Evolutionary conservation across 2,888 invertebrate species (phyloP), one percentile per base, ranked within the genome.

Genomic region (Drosophila nigricruria): DNA sequence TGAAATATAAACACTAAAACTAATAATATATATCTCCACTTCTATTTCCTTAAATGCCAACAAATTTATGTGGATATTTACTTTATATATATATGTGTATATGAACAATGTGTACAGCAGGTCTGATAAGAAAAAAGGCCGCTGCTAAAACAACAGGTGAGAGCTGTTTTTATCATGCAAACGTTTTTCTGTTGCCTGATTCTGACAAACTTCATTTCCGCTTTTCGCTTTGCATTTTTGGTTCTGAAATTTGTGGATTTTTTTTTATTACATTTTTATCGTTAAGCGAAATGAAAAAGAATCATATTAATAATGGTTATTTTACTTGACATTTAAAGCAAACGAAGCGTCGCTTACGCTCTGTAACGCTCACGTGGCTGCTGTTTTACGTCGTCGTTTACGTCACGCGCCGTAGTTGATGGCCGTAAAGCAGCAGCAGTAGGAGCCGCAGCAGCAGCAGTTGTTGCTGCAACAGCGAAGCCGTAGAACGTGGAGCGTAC

Each of bases 51-150:
- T 53, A 20, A 70, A 72, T 82, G 84, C 86, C 66, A 12, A 68
- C 68, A 50, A 62, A 69, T 5, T 43, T 40, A 27, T 60, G 36
- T 58, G 77, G 72, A 79, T 47, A 47, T 30, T 30, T 10, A 30
- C 10, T 30, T 3, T 64, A 49, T 61, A 45, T 61, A 10, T 49
- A 3, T 63, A 4, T 57, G 5, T 62, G 4, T n/a, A 27, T 27
- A 8, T 27, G 25, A 30, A 38, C 30, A 49, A 27, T n/a, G 5
- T 14, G 23, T 66, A 66, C 18, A 50, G 20, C 90, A 93, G 93
- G 92, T 90, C 92, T 93, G 66, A 90, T 93, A 91, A 90, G 92
- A 90, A 93, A 93, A 91, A 92, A 92, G 68, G 73, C 79, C 10
- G 89, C 74, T 34, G 88, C 66, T 50, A 79, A 71, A 58, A 43